Base-by-base conservation (phyloP, 2,888 invertebrate species). In the Alcis repandata region DNA sequence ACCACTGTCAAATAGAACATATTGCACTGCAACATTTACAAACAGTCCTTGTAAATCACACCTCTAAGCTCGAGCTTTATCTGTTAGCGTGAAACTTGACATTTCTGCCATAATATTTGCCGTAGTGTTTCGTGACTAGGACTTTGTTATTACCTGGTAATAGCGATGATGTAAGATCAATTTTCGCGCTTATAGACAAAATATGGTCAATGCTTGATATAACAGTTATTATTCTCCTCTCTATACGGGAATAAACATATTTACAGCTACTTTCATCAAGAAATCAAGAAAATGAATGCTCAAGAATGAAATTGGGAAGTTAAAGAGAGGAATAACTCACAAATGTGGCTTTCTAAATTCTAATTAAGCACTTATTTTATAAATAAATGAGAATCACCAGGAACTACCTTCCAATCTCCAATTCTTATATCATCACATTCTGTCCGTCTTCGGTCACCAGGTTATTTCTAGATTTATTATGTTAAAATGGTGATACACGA, bases 231-330 rank as follows among this genome's bases (percentile, higher is more conserved):
- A 87, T 88, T 81, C 86, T 82, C 76, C 79, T 81, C 88, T 84
- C 87, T 88, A 85, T 87, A 87, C 79, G 86, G 87, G 74, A 79
- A 79, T 83, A 85, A 84, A 83, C 76, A 78, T 76, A n/a, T n/a
- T n/a, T n/a, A n/a, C n/a, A n/a, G n/a, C n/a, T n/a, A n/a, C n/a
- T n/a, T n/a, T n/a, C n/a, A n/a, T n/a, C n/a, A n/a, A n/a, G n/a
- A n/a, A n/a, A n/a, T n/a, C n/a, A n/a, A n/a, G n/a, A n/a, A n/a
- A n/a, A n/a, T n/a, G n/a, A n/a, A n/a, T n/a, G n/a, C n/a, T 27
- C 27, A 27, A 6, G 2, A 2, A 27, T 27, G 27, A 27, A 27
- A 27, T 27, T 6, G 27, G 27, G 6, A 27, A 4, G 6, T 27
- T 27, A 27, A 27, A n/a, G n/a, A n/a, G n/a, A n/a, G n/a, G n/a